Conservation (phyloP, 2,797 vertebrate genomes). For the Smutsia gigantea region DNA sequence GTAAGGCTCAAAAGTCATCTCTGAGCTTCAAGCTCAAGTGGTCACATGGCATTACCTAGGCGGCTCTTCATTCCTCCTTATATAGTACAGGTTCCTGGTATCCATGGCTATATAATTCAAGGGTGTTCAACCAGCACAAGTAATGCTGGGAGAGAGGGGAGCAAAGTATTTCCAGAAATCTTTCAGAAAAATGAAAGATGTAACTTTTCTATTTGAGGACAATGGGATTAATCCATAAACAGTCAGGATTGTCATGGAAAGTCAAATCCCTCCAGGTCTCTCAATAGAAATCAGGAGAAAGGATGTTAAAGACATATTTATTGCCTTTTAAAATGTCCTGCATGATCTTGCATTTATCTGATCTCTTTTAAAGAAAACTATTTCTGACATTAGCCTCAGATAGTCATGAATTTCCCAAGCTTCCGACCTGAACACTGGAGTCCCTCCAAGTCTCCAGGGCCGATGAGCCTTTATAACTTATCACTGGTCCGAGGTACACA, state of each 20-base stretch:
- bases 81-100: neutral
- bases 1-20: neutral
- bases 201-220: neutral
- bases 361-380: neutral
- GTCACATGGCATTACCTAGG: neutral
- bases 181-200: neutral
- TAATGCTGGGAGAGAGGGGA: neutral
- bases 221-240: neutral
- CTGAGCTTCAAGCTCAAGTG: neutral
- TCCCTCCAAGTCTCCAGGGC: neutral
- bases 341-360: neutral
- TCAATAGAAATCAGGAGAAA: neutral
- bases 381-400: neutral
- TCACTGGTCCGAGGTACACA: neutral
- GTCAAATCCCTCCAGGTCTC: neutral
- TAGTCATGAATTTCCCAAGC: neutral
- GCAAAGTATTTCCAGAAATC: neutral
- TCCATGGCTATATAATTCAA: neutral
- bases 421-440: slow-evolving; percentile 1
- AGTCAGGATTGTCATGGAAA: neutral
- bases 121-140: neutral
- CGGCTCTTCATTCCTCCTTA: neutral
- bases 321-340: neutral
- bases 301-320: neutral
- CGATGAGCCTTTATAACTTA: neutral